Conservation (phyloP, 2,888 invertebrate species). For the Camptogramma bilineatum region DNA sequence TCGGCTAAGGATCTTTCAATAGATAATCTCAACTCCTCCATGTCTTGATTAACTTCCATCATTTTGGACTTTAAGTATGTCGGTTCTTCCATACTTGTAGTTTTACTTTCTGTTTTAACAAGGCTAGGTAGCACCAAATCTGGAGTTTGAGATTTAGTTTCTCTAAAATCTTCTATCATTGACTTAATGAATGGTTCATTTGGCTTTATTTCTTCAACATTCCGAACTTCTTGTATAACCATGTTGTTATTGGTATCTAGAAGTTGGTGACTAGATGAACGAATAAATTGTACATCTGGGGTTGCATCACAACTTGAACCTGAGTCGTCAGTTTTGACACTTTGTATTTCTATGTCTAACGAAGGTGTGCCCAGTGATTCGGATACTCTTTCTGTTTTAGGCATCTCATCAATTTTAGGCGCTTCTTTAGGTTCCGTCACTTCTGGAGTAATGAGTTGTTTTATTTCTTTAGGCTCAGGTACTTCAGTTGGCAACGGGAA, state of each 20-base stretch:
- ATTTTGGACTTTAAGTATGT: conserved; percentile 77
- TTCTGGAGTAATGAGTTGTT: conserved; percentile 15
- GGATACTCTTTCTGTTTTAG: conserved; percentile 24
- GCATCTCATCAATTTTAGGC: conserved; percentile 21
- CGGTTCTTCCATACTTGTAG: conserved; percentile 56
- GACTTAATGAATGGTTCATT: conserved; percentile 45
- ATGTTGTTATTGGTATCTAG: conserved; percentile 69
- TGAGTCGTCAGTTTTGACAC: conserved; percentile 54
- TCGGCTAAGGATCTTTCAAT: conserved; percentile 78
- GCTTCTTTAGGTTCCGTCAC: conserved; percentile 11
- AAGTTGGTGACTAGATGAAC: conserved; percentile 67
- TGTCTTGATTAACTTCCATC: conserved; percentile 77
- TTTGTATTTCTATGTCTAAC: conserved; percentile 52
- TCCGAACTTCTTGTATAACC: conserved; percentile 66
- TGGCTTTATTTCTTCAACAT: conserved; percentile 47
- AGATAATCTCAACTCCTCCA: conserved; percentile 74
- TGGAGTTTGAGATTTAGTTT: conserved; percentile 53
- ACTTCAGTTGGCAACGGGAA: conserved; percentile 25
- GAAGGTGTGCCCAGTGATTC: conserved; percentile 30
- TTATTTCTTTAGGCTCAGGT: conserved; percentile 24
- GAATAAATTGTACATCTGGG: conserved; percentile 70
- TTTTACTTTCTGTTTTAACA: conserved; percentile 47
- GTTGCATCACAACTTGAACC: conserved; percentile 54
- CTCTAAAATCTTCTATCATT: conserved; percentile 59
- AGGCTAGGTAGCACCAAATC: conserved; percentile 47